A percentile compares a stretch with the other conserved stretches of the same genome.
Evolutionary conservation across 2,797 vertebrate species (phyloP).

Genomic region (Sebastes goodei): DNA sequence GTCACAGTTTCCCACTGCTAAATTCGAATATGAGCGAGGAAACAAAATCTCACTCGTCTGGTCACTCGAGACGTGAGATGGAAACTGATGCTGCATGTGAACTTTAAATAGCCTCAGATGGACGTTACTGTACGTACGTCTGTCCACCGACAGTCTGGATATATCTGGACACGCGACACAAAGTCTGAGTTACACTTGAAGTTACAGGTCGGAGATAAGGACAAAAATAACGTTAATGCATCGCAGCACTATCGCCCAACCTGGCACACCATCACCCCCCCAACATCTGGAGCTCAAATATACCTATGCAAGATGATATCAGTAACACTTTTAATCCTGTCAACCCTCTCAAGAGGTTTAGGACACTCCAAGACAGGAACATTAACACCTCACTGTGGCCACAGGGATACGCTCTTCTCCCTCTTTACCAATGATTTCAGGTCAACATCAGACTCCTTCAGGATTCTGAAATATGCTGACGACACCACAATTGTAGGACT

Average conservation of each 20-base stretch:
- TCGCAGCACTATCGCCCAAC: background rate
- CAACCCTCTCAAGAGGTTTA: background rate
- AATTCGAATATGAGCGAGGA: slow-evolving; percentile 17
- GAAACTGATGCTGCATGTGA: slow-evolving; percentile 10
- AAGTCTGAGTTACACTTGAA: background rate
- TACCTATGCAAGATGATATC: no score
- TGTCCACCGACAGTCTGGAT: background rate
- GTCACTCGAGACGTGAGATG: slow-evolving; percentile 1
- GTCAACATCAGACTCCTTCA: background rate
- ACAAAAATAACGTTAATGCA: background rate
- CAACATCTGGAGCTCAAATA: no score
- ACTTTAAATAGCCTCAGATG: slow-evolving; percentile 26
- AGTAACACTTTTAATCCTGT: background rate
- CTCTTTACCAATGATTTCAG: background rate
- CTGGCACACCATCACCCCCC: no score
- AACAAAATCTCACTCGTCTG: slow-evolving; percentile 15
- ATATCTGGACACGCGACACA: background rate
- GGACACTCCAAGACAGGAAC: background rate
- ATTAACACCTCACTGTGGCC: background rate
- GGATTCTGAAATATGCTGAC: background rate
- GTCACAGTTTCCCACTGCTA: background rate
- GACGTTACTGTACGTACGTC: background rate
- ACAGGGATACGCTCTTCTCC: background rate
- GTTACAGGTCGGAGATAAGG: background rate
- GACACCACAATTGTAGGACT: background rate